Percentiles rank a stretch among this genome's conserved stretches.
These are phyloP conservation scores for Datnioides undecimradiatus DNA, from an alignment of 2,113 vertebrate species.

Conservation along the genomic window DNA sequence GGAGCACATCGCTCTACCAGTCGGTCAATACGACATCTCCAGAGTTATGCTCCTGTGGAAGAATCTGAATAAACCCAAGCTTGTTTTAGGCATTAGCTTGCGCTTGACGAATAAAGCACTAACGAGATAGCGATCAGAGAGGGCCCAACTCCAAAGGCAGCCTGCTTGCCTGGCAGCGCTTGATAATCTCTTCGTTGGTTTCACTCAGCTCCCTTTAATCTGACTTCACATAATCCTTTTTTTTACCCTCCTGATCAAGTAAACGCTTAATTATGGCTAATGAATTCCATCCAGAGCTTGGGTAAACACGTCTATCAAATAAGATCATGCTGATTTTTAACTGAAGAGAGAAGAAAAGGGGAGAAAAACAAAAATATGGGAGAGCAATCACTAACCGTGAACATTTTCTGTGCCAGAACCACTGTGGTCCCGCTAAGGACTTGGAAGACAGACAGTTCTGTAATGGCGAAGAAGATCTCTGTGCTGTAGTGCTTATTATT, in stretches of 20 bases:
- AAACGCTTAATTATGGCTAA: conserved; percentile 84
- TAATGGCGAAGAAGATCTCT: conserved; percentile 28
- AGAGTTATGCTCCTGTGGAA: conserved; percentile 50
- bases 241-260: conserved; percentile 83
- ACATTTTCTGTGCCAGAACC: conserved; percentile 58
- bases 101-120: conserved; percentile 81
- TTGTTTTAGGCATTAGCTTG: conserved; percentile 76
- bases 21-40: conserved; percentile 62
- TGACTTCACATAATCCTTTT: conserved; percentile 84
- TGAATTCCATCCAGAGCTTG: conserved; percentile 83
- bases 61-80: conserved; percentile 72
- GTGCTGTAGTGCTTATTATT: conserved; percentile 19
- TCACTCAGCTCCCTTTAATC: conserved; percentile 81
- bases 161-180: conserved; percentile 80
- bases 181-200: conserved; percentile 83
- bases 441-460: conserved; percentile 34
- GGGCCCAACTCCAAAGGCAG: conserved; percentile 79
- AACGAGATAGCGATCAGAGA: conserved; percentile 83
- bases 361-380: conserved; percentile 13
- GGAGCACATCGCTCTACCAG: conserved; percentile 30
- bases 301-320: conserved; percentile 84
- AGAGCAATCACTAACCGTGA: conserved; percentile 53
- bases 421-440: conserved; percentile 40
- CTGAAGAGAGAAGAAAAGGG: conserved; percentile 56
- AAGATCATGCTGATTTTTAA: conserved; percentile 74